Base-by-base conservation (phyloP, 1,140 invertebrate species). In the Arctopsyche grandis region DNA sequence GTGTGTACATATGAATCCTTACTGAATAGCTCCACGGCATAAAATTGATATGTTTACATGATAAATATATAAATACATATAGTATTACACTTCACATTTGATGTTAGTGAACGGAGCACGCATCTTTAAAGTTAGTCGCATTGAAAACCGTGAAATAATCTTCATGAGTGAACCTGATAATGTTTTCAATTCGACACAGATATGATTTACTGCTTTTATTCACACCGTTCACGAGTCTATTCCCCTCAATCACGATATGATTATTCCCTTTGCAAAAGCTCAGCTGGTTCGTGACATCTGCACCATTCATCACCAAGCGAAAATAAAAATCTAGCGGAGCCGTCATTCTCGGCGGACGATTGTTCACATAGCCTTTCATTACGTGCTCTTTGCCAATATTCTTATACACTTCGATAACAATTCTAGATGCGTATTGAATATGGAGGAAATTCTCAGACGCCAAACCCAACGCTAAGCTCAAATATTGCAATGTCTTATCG, bases 401-500 rank as follows among this genome's bases (percentile, higher is more conserved):
- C 74, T 90, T 91, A 78, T 95, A 95, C 0, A 95, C 91, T 87
- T 98, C 97, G 83, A 98, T 93, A 3, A 96, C 91, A 78, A 98
- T 88, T 75, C 96, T 88, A 0, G 96, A 94, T 0, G 95, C 96
- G 87, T 96, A 98, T 43, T 93, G 90, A 82, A 91, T 89, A 44
- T 88, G 88, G 26, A 90, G 88, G 78, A 88, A 78, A 89, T 90
- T 87, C 16, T 90, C 88, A 12, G 85, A 89, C 14, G 85, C 85
- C 38, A 94, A 89, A 0, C 95, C 95, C 21, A 98, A 84, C 0
- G 95, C 94, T 5, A 93, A 90, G 1, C 94, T 91, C 1, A 98
- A 86, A 82, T 95, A 94, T 82, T 96, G 94, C 21, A 98, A 83
- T 0, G 96, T 97, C 83, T 94, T 94, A 85, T 98, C 96, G 84